Base-by-base conservation (phyloP, 2,888 invertebrate species). In the Rhyacophila evoluta region DNA sequence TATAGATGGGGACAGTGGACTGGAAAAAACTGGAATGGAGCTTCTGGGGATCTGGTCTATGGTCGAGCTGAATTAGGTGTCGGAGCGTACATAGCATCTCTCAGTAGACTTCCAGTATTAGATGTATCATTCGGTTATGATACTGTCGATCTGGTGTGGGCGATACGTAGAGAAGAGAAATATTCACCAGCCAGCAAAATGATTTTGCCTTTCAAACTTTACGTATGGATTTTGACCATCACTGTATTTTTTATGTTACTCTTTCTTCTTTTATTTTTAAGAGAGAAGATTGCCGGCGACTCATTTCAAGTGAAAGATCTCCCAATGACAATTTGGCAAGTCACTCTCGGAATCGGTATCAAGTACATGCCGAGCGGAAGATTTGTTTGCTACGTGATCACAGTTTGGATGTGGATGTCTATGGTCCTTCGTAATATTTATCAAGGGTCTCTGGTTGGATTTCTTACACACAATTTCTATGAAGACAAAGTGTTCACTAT, bases 51-150 rank as follows among this genome's bases (percentile, higher is more conserved):
- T 73, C 68, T 82, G 4, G 15, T 77, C 27, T 72, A 75, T 12
- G 76, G 39, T n/a, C 41, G 75, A 78, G 82, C 82, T 15, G 82
- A 80, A 36, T 77, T 82, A 4, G 82, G 79, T 4, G 41, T 82
- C 8, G 82, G 80, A 1, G 69, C 74, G 27, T 77, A 75, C 38
- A 77, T 77, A 10, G 67, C 74, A 6, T 69, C 38, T 33, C 37
- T 72, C 11, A 36, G 69, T n/a, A 41, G 55, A 29, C 15, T 38
- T 36, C 33, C 72, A 25, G 41, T 77, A 19, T 69, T 82, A 6
- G 82, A 80, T 27, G 72, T 39, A 8, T 80, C 82, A 8, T 79
- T 33, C 37, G 74, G 75, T 2, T 82, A 82, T n/a, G 80, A 80
- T 29, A 75, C 75, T 4, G 36, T 73, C 12, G 74, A 80, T 55